A percentile compares a stretch with the other conserved stretches of the same genome.
Evolutionary conservation across 2,888 invertebrate genomes (phyloP).

Genomic region (Phasia obesa): DNA sequence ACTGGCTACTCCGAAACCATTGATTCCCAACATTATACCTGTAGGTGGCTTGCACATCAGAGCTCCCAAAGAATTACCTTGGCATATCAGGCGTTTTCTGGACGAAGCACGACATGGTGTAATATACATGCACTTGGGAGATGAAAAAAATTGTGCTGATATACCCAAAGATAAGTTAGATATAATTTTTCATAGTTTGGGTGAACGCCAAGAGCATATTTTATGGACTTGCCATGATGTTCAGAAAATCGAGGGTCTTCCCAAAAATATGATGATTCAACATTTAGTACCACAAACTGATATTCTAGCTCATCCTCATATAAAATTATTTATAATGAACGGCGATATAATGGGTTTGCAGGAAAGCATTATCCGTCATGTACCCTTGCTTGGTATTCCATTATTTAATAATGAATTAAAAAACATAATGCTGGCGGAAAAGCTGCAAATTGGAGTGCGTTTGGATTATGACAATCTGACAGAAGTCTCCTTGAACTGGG

Average conservation of each 20-base stretch:
- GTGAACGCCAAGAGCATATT: conserved; percentile 80
- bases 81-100: conserved; percentile 82
- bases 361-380: conserved; percentile 82
- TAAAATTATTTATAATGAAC: conserved; percentile 82
- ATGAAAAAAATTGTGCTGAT: conserved; percentile 81
- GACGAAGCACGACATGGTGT: conserved; percentile 82
- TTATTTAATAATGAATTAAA: conserved; percentile 81
- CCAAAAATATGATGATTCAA: conserved; percentile 82
- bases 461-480: conserved; percentile 79
- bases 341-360: conserved; percentile 82
- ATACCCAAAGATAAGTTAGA: conserved; percentile 79
- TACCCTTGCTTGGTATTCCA: conserved; percentile 82
- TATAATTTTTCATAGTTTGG: conserved; percentile 80
- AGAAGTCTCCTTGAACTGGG: conserved; percentile 78
- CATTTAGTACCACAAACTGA: conserved; percentile 84
- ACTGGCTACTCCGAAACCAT: conserved; percentile 82
- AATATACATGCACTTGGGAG: conserved; percentile 83
- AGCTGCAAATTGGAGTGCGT: conserved; percentile 78
- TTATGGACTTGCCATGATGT: conserved; percentile 83
- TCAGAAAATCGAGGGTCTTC: conserved; percentile 77
- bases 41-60: conserved; percentile 84
- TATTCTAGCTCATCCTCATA: conserved; percentile 82
- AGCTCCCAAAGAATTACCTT: conserved; percentile 79
- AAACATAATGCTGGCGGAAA: conserved; percentile 77
- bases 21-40: conserved; percentile 82